Conservation (phyloP, 2,888 invertebrate species). For the Diarsia brunnea region DNA sequence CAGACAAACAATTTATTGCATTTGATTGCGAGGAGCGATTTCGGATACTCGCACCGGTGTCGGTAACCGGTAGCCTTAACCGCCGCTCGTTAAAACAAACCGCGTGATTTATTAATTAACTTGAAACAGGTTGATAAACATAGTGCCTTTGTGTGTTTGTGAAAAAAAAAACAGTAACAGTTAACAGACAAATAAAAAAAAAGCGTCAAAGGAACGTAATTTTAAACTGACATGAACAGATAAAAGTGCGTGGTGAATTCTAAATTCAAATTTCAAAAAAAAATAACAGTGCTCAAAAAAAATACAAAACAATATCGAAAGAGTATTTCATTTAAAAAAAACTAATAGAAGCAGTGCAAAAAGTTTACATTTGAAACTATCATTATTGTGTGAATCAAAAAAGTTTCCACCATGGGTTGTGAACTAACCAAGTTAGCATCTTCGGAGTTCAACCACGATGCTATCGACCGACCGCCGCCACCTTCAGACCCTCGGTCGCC, state of each 20-base stretch:
- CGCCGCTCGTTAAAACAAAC: constrained; percentile 39
- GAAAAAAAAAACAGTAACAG: constrained; percentile 2
- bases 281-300: not conserved
- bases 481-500: constrained; percentile 95
- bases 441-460: constrained; percentile 84
- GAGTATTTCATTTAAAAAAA: not conserved
- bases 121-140: not conserved
- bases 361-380: not conserved
- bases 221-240: not conserved
- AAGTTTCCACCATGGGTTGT: constrained; percentile 92
- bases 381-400: not conserved
- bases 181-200: not conserved
- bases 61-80: constrained; percentile 56
- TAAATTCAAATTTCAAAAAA: not conserved
- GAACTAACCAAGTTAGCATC: constrained; percentile 93
- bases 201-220: not conserved
- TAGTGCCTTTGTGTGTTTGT: constrained; percentile 3
- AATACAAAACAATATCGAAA: not conserved
- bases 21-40: constrained; percentile 72
- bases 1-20: constrained; percentile 71
- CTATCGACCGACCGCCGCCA: constrained; percentile 92
- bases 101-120: constrained; percentile 28
- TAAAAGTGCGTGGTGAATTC: not conserved
- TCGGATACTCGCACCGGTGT: constrained; percentile 63
- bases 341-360: not conserved